A percentile compares a stretch with the other conserved stretches of the same genome.
Conservation (phyloP, 2,888 invertebrate species). For the Ectemnius continuus region DNA sequence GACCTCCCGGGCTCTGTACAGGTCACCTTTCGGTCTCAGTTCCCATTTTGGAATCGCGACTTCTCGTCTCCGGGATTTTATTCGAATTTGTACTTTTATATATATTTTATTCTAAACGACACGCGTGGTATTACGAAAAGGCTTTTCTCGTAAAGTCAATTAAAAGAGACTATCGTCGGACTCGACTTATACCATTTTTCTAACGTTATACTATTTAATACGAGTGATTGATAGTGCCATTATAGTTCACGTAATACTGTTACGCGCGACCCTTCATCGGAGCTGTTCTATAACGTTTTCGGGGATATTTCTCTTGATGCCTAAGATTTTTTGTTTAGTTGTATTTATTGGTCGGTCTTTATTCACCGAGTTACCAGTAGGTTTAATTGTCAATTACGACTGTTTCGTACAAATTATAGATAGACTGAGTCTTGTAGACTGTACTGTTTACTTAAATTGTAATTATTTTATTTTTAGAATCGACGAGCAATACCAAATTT, state of each 20-base stretch:
- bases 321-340: slow-evolving; percentile 2
- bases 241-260: slow-evolving; percentile 61
- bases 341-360: background rate
- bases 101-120: slow-evolving; percentile 19
- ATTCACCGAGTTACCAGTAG: slow-evolving; percentile 6
- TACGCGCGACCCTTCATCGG: slow-evolving; percentile 45
- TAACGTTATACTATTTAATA: slow-evolving; percentile 64
- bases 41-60: slow-evolving; percentile 13
- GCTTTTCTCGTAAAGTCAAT: slow-evolving; percentile 63
- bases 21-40: too few relatives aligned
- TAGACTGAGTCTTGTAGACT: background rate
- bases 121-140: slow-evolving; percentile 55
- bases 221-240: slow-evolving; percentile 65
- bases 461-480: background rate
- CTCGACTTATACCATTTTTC: slow-evolving; percentile 62
- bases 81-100: background rate
- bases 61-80: slow-evolving; percentile 67
- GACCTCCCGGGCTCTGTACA: too few relatives aligned
- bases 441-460: background rate
- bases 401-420: background rate
- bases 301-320: background rate
- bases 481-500: slow-evolving; percentile 1
- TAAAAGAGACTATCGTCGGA: slow-evolving; percentile 64
- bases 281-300: background rate
- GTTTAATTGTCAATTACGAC: slow-evolving; percentile 5